Evolutionary conservation across 2,797 vertebrate species (phyloP).

Genomic region (Artibeus jamaicensis): DNA sequence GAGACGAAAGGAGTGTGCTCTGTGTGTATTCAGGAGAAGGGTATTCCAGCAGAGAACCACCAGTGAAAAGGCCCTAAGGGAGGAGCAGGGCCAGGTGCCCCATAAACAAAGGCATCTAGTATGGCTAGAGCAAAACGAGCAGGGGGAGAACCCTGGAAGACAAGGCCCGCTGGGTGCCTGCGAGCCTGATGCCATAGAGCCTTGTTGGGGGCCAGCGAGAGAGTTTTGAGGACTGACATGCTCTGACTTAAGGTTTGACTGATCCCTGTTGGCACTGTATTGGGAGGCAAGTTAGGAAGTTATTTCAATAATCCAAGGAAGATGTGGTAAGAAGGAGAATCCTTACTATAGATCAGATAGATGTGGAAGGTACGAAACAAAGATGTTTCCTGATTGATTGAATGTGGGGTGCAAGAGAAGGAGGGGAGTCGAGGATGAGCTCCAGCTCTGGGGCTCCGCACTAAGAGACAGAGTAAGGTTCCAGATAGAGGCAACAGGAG

Average conservation of each 20-base stretch:
- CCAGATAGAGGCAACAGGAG: neutral
- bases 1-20: neutral
- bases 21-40: neutral
- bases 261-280: neutral
- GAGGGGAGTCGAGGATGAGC: neutral
- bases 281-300: neutral
- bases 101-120: neutral
- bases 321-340: neutral
- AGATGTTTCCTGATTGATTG: neutral
- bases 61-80: neutral
- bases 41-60: neutral
- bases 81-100: neutral
- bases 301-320: neutral
- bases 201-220: neutral
- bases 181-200: neutral
- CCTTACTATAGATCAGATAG: neutral
- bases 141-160: neutral
- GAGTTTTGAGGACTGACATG: neutral
- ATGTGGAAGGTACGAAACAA: neutral
- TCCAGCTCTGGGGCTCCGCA: neutral
- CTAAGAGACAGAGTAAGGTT: neutral
- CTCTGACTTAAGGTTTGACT: neutral
- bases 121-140: neutral
- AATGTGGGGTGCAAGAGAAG: neutral
- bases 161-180: neutral